Percentiles rank a stretch among this genome's conserved stretches.
phyloP scores from a whole-genome alignment of 2,888 invertebrate genomes.

The Epistrophe grossulariae region DNA sequence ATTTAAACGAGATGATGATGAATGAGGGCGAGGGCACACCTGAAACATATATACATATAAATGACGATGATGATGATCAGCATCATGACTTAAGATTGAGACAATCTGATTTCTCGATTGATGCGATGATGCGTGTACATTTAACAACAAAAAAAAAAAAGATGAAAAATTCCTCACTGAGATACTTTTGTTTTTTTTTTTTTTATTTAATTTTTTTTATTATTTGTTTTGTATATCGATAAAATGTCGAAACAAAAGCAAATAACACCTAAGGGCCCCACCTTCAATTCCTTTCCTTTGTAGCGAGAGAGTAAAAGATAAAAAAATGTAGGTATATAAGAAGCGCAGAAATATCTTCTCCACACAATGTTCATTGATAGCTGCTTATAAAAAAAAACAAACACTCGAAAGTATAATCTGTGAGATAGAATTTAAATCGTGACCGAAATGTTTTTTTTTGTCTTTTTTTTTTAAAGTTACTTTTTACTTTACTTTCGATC shows the following conservation, averaged over 20 bases:
- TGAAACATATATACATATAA: no score
- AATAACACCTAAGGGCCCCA: slow-evolving; percentile 70
- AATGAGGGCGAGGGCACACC: slow-evolving; percentile 74
- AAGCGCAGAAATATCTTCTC: slow-evolving; percentile 40
- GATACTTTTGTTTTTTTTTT: slow-evolving; percentile 27
- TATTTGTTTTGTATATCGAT: slow-evolving; percentile 67
- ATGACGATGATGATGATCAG: slow-evolving; percentile 63
- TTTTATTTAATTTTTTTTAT: no score
- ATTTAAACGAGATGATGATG: slow-evolving; percentile 63
- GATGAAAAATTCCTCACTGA: slow-evolving; percentile 50
- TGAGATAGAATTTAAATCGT: slow-evolving; percentile 75
- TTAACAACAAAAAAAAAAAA: slow-evolving; percentile 5
- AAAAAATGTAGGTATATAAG: slow-evolving; percentile 15
- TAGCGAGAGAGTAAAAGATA: slow-evolving; percentile 26
- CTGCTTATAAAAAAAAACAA: neutral
- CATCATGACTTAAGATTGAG: slow-evolving; percentile 55
- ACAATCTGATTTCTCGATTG: slow-evolving; percentile 72
- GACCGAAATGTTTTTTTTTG: slow-evolving; percentile 60
- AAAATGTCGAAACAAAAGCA: slow-evolving; percentile 74
- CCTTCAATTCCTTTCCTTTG: slow-evolving; percentile 38
- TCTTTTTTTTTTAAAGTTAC: slow-evolving; percentile 21
- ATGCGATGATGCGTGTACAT: slow-evolving; percentile 71
- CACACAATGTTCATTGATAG: slow-evolving; percentile 19
- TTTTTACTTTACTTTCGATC: slow-evolving; percentile 61
- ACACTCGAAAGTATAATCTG: slow-evolving; percentile 59